Percentiles rank a stretch among this genome's conserved stretches.
Evolutionary conservation across 2,888 invertebrate genomes (phyloP).

Genomic region (Zootermopsis nevadensis): DNA sequence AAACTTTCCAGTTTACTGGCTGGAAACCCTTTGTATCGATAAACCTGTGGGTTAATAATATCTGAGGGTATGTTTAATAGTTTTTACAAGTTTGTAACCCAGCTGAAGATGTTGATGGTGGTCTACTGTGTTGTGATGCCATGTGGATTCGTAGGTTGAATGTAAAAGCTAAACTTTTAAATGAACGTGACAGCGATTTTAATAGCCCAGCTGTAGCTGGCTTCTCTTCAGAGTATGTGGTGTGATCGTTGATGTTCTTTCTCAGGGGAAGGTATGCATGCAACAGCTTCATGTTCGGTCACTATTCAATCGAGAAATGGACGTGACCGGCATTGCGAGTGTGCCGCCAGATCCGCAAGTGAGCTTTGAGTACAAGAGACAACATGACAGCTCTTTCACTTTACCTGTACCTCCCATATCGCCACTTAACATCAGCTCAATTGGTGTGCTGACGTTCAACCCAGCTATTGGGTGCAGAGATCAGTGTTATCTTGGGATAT

Average conservation of each 20-base stretch:
- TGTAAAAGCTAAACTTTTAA: background rate
- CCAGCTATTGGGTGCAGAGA: constrained; percentile 77
- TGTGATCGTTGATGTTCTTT: background rate
- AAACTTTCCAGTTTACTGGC: no score
- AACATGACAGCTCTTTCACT: background rate
- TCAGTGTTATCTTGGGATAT: constrained; percentile 82
- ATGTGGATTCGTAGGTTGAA: no score
- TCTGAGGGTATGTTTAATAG: no score
- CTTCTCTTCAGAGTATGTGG: background rate
- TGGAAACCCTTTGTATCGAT: no score
- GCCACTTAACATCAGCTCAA: constrained; percentile 64
- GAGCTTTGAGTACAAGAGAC: constrained; percentile 62
- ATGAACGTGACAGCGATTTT: background rate
- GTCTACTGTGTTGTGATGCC: no score
- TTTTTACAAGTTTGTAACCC: no score
- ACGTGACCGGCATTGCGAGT: constrained; percentile 73
- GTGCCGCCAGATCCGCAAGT: constrained; percentile 73
- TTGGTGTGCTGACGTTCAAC: constrained; percentile 75
- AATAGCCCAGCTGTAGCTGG: background rate
- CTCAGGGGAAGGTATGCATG: constrained; percentile 80
- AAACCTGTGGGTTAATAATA: no score
- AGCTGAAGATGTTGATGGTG: no score
- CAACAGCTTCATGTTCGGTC: constrained; percentile 84
- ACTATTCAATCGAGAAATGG: constrained; percentile 83
- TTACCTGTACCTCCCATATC: constrained; percentile 63